Conservation (phyloP, 2,888 invertebrate species). For the Halictus quadricinctus region DNA sequence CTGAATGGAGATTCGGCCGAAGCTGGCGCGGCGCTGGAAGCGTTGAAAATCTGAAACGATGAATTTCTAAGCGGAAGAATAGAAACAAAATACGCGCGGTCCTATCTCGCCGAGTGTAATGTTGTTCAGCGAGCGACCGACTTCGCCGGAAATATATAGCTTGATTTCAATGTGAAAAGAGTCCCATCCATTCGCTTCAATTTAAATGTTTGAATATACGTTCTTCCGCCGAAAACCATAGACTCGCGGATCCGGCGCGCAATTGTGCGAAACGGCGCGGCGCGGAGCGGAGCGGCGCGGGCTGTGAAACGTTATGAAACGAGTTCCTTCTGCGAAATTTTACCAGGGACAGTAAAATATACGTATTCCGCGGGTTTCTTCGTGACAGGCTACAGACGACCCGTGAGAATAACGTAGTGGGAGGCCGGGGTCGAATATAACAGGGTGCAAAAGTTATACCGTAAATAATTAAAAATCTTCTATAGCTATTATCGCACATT, state of each 20-base stretch:
- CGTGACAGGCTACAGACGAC: slow-evolving; percentile 26
- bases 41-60: not conserved
- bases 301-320: slow-evolving; percentile 47
- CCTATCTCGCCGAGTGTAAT: not conserved
- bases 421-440: not conserved
- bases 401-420: not conserved
- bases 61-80: not conserved
- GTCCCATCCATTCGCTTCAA: slow-evolving; percentile 24
- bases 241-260: not conserved
- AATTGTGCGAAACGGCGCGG: slow-evolving; percentile 10
- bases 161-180: slow-evolving; percentile 2
- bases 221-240: not conserved
- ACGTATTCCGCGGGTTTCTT: slow-evolving; percentile 50
- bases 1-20: not conserved
- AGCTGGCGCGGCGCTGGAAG: not conserved
- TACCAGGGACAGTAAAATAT: slow-evolving; percentile 47
- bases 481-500: too few relatives aligned
- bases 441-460: not conserved
- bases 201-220: not conserved
- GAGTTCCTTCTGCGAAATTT: slow-evolving; percentile 56
- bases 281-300: not conserved
- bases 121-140: not conserved
- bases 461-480: too few relatives aligned
- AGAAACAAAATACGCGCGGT: not conserved
- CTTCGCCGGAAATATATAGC: not conserved